Conservation (phyloP, 2,888 invertebrate species). For the Melinaea marsaeus region DNA sequence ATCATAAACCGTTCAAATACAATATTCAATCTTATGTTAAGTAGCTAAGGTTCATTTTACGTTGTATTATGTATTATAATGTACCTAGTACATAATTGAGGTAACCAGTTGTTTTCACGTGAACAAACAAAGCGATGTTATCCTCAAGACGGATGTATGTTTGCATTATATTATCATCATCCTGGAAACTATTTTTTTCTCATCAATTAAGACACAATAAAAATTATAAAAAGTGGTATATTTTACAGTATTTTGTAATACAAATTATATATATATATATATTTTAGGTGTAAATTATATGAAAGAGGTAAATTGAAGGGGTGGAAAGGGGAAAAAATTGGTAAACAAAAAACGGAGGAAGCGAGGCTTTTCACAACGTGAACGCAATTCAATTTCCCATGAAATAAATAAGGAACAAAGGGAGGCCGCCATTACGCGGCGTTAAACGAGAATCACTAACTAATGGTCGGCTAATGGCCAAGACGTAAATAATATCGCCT, state of each 20-base stretch:
- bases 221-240: background rate
- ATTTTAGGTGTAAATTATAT: no score
- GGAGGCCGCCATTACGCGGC: slow-evolving; percentile 55
- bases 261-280: background rate
- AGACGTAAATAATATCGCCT: slow-evolving; percentile 59
- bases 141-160: slow-evolving; percentile 41
- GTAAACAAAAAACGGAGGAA: background rate
- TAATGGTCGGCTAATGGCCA: slow-evolving; percentile 60
- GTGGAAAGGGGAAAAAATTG: background rate
- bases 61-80: background rate
- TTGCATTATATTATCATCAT: slow-evolving; percentile 51
- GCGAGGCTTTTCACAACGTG: background rate
- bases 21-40: background rate
- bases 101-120: slow-evolving; percentile 40
- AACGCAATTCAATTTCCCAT: slow-evolving; percentile 11
- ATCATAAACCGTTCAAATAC: background rate
- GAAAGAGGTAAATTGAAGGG: background rate
- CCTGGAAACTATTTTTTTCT: slow-evolving; percentile 42
- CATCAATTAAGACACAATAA: slow-evolving; percentile 15
- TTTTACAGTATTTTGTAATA: background rate
- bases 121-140: slow-evolving; percentile 47
- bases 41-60: background rate
- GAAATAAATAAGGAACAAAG: slow-evolving; percentile 46
- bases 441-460: slow-evolving; percentile 48
- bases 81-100: slow-evolving; percentile 10